Base-by-base conservation (phyloP, 2,113 vertebrate species). In the Empidonax traillii region DNA sequence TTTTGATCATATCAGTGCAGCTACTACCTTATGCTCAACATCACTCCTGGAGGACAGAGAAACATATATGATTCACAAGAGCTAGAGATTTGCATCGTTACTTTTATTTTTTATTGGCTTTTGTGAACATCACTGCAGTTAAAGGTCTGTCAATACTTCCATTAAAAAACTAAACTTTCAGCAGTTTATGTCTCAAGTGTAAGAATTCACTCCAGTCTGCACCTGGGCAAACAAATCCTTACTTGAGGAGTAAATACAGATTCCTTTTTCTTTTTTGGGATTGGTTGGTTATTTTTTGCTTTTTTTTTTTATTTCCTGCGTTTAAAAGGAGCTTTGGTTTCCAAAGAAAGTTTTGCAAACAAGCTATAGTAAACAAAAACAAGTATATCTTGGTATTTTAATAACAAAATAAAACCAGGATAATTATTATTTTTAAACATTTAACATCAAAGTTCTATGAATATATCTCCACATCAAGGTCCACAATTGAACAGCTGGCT, bases 151-250 rank as follows among this genome's bases (percentile, higher is more conserved):
- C 85, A 25, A 19, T 71, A 94, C 93, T 97, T 96, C 90, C 85
- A 89, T 93, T 90, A 81, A 90, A 97, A 95, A 88, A 37, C 24
- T 71, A 74, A 78, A 87, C 94, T 97, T 95, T 92, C 89, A 97
- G 78, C 43, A 92, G 69, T 96, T 98, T 96, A 77, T 95, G 94
- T 76, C 72, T 93, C 71, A 90, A 23, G 76, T 76, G 39, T 94
- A 96, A 97, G 97, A 97, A 94, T 78, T 87, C 37, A 77, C 66
- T 80, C 30, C 67, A 85, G 59, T 24, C 78, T 97, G 77, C 73
- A 92, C 83, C 55, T 94, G 16, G 14, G 51, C 61, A 97, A 97
- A 85, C 19, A 94, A 93, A 67, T 72, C 82, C 58, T 93, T 79
- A 95, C 73, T 41, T 91, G 74, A 93, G 51, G 41, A 76, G 67